Percentiles rank a stretch among this genome's conserved stretches.
Evolutionary conservation across 2,888 invertebrate genomes (phyloP).

Genomic region (Erebia aethiops): DNA sequence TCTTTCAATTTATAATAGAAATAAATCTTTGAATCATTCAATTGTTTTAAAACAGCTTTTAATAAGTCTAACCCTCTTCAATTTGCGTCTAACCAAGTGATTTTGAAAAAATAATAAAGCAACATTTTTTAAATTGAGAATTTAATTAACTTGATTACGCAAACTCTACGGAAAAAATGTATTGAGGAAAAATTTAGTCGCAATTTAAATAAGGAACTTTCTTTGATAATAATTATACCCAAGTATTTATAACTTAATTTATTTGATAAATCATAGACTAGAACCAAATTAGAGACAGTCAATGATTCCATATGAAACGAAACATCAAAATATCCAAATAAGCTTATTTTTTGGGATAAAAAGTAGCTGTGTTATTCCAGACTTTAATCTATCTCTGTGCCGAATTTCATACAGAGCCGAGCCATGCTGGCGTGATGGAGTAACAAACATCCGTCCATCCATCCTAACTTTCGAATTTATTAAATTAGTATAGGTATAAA

Average conservation of each 20-base stretch:
- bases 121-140: neutral
- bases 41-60: neutral
- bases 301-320: no score
- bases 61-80: neutral
- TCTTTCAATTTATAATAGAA: no score
- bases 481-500: no score
- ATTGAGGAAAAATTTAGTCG: slow-evolving; percentile 19
- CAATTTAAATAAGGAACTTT: slow-evolving; percentile 15
- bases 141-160: slow-evolving; percentile 12
- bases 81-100: neutral
- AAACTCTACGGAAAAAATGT: slow-evolving; percentile 8
- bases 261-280: slow-evolving; percentile 1
- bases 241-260: slow-evolving; percentile 17
- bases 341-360: neutral
- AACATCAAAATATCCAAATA: neutral
- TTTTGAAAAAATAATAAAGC: slow-evolving; percentile 3
- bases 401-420: no score
- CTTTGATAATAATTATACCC: slow-evolving; percentile 12
- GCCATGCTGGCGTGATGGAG: no score
- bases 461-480: no score
- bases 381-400: no score
- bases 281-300: neutral
- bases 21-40: no score
- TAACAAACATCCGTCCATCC: no score
- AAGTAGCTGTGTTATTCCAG: no score